Base-by-base conservation (phyloP, 2,888 invertebrate genomes). In the Dioctria linearis region DNA sequence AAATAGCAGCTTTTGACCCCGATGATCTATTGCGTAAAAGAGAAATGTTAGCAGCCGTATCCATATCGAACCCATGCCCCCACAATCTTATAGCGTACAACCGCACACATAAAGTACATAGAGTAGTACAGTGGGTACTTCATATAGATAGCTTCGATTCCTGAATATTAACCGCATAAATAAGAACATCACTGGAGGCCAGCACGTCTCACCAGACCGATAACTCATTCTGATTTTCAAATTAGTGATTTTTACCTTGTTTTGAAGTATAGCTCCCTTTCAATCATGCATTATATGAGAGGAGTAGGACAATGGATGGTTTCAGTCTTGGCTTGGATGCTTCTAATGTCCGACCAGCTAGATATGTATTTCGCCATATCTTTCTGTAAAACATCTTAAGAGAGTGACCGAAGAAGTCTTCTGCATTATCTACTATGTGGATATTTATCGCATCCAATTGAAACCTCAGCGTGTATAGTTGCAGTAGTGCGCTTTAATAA, bases 1-100 rank as follows among this genome's bases (percentile, higher is more conserved):
- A 75, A 75, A 75, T 39, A 25, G 25, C 5, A 49, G 59, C 75
- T 59, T 75, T 59, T 75, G 75, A 75, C 75, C 75, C 40, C 59
- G 59, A 59, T 75, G 75, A 75, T 59, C 42, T 59, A 43, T 75
- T 75, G 75, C 75, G 59, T 75, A 59, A 59, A 75, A 75, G 57
- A 75, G 59, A 75, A 75, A 75, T 59, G 59, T 46, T 66, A 43
- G 43, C 67, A 13, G 9, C 42, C 66, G 46, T n/a, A n/a, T 42
- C 67, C 40, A 40, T 37, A 63, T 39, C 40, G 37, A 9, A 13
- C 39, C 63, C 8, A 8, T 46, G 46, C 25, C 67, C 46, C 25
- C n/a, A 9, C 65, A 40, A 11, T 11, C 42, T 65, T 42, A 65
- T 25, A 25, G 25, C 25, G 25, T 2, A 42, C 61, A 9, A 67